phyloP scores from a whole-genome alignment of 1,140 invertebrate genomes.

The Drosophila azteca region DNA sequence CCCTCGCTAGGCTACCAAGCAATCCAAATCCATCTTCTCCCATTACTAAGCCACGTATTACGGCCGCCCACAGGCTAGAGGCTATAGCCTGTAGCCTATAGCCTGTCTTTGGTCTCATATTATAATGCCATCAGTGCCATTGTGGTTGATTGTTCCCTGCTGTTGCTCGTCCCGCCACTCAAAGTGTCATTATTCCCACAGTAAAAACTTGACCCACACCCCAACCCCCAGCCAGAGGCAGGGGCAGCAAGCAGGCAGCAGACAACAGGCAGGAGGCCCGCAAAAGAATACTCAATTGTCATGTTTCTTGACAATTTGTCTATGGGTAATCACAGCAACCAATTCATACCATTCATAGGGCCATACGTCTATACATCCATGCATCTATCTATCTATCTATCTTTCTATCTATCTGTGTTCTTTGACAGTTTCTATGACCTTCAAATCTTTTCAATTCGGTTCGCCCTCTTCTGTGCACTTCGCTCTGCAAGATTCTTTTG shows the following conservation, averaged over 20 bases:
- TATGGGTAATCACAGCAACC: constrained; percentile 61
- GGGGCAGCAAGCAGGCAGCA: neutral
- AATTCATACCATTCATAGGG: constrained; percentile 41
- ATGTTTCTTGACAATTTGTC: constrained; percentile 64
- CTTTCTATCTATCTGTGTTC: neutral
- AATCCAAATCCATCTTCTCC: constrained; percentile 27
- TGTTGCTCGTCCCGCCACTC: constrained; percentile 44
- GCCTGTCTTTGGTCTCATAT: constrained; percentile 29
- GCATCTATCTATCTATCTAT: too few relatives aligned
- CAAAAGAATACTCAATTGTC: constrained; percentile 53
- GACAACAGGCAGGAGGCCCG: constrained; percentile 19
- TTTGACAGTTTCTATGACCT: constrained; percentile 61
- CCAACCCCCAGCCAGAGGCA: constrained; percentile 16
- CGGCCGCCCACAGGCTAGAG: constrained; percentile 12
- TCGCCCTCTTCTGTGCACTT: constrained; percentile 12
- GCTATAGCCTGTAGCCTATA: neutral
- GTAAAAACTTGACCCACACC: constrained; percentile 48
- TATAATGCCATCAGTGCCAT: constrained; percentile 54
- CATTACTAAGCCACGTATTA: too few relatives aligned
- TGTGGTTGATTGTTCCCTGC: constrained; percentile 41
- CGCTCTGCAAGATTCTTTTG: constrained; percentile 22
- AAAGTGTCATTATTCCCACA: constrained; percentile 57
- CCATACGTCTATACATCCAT: constrained; percentile 14
- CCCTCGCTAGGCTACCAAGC: too few relatives aligned
- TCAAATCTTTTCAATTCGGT: constrained; percentile 42